Evolutionary conservation across 1,140 invertebrate species (phyloP).

Genomic region (Conus betulinus): DNA sequence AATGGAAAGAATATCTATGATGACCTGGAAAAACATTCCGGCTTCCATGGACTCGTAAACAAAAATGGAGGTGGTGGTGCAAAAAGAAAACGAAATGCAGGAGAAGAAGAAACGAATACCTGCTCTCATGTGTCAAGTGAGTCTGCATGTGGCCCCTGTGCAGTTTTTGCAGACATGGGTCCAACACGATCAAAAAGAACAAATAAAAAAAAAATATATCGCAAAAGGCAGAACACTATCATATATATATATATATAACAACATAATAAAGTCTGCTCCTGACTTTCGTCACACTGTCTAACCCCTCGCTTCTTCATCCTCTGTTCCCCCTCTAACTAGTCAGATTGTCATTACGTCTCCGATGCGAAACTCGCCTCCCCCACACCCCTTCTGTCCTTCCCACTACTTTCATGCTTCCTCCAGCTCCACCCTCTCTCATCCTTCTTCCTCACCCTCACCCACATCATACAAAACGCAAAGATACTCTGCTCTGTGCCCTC

Average conservation of each 20-base stretch:
- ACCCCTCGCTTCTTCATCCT: background rate
- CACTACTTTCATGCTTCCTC: background rate
- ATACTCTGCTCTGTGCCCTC: background rate
- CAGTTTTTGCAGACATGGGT: too few species aligned
- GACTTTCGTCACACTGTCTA: background rate
- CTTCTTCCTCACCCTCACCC: background rate
- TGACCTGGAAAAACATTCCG: too few species aligned
- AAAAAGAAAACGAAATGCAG: too few species aligned
- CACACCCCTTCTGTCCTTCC: background rate
- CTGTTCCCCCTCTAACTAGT: background rate
- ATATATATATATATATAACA: background rate
- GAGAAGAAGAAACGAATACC: too few species aligned
- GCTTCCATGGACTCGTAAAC: too few species aligned
- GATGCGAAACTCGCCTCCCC: background rate
- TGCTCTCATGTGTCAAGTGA: too few species aligned
- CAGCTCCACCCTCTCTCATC: background rate
- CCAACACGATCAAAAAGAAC: too few species aligned
- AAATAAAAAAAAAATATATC: too few species aligned
- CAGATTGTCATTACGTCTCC: background rate
- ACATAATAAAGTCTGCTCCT: background rate
- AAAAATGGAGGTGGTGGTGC: too few species aligned
- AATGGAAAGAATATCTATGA: too few species aligned
- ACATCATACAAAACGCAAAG: too few species aligned
- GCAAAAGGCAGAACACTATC: background rate
- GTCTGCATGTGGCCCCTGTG: too few species aligned